Evolutionary conservation across 2,797 vertebrate species (phyloP).

Genomic region (Malurus splendens): DNA sequence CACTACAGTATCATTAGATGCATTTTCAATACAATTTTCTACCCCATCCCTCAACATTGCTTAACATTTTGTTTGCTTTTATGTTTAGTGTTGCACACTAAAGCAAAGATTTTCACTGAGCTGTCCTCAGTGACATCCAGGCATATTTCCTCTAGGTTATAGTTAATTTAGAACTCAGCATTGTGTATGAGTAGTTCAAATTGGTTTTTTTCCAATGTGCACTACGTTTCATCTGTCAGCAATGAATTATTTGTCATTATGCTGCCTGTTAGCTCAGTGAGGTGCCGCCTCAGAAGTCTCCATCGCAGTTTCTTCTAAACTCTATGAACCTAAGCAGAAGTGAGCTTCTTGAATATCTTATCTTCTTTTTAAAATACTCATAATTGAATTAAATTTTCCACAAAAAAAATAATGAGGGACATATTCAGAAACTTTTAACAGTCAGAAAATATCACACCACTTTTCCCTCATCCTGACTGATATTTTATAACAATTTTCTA

Average conservation of each 20-base stretch:
- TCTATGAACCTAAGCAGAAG: not conserved
- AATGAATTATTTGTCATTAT: slow-evolving; percentile 30
- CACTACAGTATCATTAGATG: not conserved
- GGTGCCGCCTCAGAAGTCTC: slow-evolving; percentile 7
- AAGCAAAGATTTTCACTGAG: not conserved
- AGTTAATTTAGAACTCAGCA: slow-evolving; percentile 43
- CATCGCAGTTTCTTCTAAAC: not conserved
- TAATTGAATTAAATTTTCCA: not conserved
- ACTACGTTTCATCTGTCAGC: slow-evolving; percentile 24
- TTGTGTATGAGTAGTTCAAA: slow-evolving; percentile 27
- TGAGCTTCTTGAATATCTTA: not conserved
- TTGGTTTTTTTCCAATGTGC: not conserved
- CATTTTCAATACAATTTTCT: slow-evolving; percentile 13
- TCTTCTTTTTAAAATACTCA: not conserved
- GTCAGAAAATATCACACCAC: not conserved
- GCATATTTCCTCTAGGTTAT: slow-evolving; percentile 25
- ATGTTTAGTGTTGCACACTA: not conserved
- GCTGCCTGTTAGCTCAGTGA: slow-evolving; percentile 29
- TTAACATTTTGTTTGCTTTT: slow-evolving; percentile 9
- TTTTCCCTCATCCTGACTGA: not conserved
- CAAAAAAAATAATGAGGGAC: not conserved
- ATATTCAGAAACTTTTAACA: not conserved
- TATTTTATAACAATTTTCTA: not conserved
- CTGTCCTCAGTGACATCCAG: slow-evolving; percentile 4
- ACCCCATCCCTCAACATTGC: not conserved